phyloP scores from a whole-genome alignment of 2,113 vertebrate species.

The Camelus dromedarius region DNA sequence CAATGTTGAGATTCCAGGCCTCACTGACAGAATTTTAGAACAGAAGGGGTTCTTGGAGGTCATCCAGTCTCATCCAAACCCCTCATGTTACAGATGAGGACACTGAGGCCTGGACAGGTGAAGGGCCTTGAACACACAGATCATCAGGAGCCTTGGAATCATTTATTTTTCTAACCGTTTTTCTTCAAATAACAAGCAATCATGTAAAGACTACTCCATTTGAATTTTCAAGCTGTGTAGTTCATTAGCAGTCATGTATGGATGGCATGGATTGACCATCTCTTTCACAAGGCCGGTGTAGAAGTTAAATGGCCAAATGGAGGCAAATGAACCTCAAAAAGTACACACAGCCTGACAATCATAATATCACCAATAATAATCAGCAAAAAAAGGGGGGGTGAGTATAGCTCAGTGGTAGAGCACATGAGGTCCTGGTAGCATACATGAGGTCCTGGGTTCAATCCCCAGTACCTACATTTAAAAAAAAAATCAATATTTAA shows the following conservation, averaged over 20 bases:
- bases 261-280: neutral
- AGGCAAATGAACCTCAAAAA: neutral
- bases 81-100: neutral
- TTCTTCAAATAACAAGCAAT: neutral
- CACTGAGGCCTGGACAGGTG: neutral
- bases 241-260: neutral
- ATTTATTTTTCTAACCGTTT: neutral
- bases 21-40: neutral
- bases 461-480: no score
- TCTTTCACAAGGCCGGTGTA: no score
- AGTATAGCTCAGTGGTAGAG: no score
- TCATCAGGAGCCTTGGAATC: neutral
- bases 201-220: neutral
- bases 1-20: neutral
- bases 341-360: neutral
- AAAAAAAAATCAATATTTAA: no score
- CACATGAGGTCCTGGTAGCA: no score
- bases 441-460: no score
- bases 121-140: neutral
- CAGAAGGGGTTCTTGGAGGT: neutral
- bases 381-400: neutral
- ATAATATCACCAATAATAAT: neutral
- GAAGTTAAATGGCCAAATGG: neutral
- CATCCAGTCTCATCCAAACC: neutral
- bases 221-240: neutral